phyloP scores from a whole-genome alignment of 2,797 vertebrate species.

The Falco cherrug region DNA sequence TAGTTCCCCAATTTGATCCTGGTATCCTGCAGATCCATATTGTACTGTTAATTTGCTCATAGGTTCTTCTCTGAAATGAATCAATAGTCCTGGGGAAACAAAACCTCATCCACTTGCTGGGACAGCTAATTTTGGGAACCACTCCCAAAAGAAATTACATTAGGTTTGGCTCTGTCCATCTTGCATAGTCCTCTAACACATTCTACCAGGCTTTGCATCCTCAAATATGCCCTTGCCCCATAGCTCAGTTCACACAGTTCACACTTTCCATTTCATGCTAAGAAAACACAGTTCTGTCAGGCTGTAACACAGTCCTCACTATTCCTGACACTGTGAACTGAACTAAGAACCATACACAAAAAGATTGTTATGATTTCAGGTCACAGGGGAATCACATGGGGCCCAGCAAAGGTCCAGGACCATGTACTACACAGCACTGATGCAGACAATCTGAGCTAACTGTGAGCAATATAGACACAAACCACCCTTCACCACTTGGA shows the following conservation, averaged over 20 bases:
- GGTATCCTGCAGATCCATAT: not conserved
- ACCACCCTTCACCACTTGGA: constrained; percentile 47
- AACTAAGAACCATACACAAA: not conserved
- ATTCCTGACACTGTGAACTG: constrained; percentile 37
- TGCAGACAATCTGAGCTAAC: constrained; percentile 15
- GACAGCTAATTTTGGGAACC: not conserved
- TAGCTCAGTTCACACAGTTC: constrained; percentile 3
- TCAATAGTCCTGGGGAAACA: not conserved
- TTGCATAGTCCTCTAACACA: not conserved
- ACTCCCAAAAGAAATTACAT: not conserved
- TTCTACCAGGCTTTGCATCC: not conserved
- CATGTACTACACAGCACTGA: not conserved
- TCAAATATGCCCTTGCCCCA: not conserved
- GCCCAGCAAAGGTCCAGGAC: not conserved
- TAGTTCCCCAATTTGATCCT: not conserved
- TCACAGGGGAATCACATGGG: not conserved
- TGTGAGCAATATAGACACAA: constrained; percentile 3
- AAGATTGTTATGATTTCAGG: constrained; percentile 51
- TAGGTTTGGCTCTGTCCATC: not conserved
- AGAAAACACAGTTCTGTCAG: constrained; percentile 43
- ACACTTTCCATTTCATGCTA: not conserved
- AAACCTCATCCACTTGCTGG: not conserved
- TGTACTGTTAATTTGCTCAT: not conserved
- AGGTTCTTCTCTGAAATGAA: not conserved
- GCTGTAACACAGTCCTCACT: constrained; percentile 37